phyloP scores from a whole-genome alignment of 1,140 invertebrate genomes.

The Drosophila pseudoobscura region DNA sequence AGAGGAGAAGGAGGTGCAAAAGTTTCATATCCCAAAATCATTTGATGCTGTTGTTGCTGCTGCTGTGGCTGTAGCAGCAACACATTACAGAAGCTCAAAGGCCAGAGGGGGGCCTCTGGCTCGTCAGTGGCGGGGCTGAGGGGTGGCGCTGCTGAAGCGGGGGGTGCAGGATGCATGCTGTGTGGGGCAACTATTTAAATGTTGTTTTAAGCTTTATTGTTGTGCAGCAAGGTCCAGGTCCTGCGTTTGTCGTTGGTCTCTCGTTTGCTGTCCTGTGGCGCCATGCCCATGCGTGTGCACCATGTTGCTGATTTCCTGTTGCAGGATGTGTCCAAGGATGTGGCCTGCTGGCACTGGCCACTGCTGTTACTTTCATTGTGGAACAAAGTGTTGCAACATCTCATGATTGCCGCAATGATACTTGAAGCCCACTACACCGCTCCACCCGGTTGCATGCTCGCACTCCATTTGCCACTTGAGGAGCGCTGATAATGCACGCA shows the following conservation, averaged over 20 bases:
- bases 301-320: conserved; percentile 64
- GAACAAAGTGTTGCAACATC: conserved; percentile 32
- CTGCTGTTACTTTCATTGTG: conserved; percentile 34
- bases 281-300: conserved; percentile 27
- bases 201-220: conserved; percentile 53
- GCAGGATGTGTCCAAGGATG: conserved; percentile 73
- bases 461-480: conserved; percentile 71
- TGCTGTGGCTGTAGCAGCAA: conserved; percentile 6
- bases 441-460: conserved; percentile 19
- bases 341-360: conserved; percentile 19
- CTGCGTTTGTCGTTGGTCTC: neutral
- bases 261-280: conserved; percentile 9
- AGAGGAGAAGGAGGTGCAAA: neutral
- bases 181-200: conserved; percentile 65
- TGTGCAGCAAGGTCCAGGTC: neutral
- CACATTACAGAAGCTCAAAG: conserved; percentile 12
- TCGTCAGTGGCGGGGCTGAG: neutral
- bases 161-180: neutral
- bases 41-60: too few relatives aligned
- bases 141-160: neutral
- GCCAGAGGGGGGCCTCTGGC: too few relatives aligned
- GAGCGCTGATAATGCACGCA: conserved; percentile 71
- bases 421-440: conserved; percentile 25
- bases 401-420: conserved; percentile 62
- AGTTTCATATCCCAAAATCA: too few relatives aligned